phyloP scores from a whole-genome alignment of 2,797 vertebrate species.

The Ambastaia sidthimunki region DNA sequence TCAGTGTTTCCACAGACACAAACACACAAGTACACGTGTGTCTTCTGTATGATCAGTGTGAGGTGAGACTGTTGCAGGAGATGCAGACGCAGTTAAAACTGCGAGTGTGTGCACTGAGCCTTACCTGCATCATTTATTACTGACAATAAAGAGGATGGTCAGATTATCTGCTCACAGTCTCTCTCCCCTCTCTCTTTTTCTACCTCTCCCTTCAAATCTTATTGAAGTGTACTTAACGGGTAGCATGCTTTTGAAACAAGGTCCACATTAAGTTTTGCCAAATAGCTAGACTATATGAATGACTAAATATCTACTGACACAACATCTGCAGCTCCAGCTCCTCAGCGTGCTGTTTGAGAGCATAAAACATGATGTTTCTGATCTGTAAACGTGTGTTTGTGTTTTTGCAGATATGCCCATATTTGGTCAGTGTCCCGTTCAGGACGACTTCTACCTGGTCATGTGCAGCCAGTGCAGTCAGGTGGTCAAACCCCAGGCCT shows the following conservation, averaged over 20 bases:
- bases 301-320: neutral
- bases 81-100: conserved; percentile 28
- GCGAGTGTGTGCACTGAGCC: conserved; percentile 48
- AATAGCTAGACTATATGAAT: no score
- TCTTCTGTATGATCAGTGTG: neutral
- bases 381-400: conserved; percentile 6
- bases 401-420: conserved; percentile 94
- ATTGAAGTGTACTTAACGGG: neutral
- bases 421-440: conserved; percentile 98
- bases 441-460: conserved; percentile 99
- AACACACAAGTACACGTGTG: conserved; percentile 13
- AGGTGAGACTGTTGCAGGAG: conserved; percentile 18
- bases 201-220: neutral
- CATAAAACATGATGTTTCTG: neutral
- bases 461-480: conserved; percentile 99
- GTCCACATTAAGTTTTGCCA: neutral
- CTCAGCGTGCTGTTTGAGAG: neutral
- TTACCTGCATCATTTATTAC: conserved; percentile 74
- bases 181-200: conserved; percentile 19
- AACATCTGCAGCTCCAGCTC: neutral
- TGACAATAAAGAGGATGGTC: conserved; percentile 72
- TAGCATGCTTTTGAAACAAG: conserved; percentile 4
- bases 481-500: conserved; percentile 99
- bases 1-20: conserved; percentile 46
- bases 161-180: conserved; percentile 73